A percentile compares a stretch with the other conserved stretches of the same genome.
Evolutionary conservation across 2,113 vertebrate species (phyloP).

Genomic region (Addax nasomaculatus): DNA sequence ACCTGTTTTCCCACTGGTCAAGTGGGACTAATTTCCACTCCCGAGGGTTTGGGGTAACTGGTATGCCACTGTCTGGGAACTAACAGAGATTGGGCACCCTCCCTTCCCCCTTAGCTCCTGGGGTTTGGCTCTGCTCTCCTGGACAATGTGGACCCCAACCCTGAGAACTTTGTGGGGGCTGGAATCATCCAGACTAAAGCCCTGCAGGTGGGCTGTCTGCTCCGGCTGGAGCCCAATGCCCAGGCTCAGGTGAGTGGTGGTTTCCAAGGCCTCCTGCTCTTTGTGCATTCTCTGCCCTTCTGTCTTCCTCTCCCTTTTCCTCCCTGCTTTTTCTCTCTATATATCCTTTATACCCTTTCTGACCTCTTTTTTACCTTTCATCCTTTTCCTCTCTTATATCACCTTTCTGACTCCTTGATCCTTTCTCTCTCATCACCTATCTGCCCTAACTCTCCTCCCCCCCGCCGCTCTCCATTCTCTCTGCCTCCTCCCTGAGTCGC

Average conservation of each 20-base stretch:
- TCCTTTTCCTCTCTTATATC: background rate
- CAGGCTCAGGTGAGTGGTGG: slow-evolving; percentile 89
- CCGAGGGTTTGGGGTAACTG: background rate
- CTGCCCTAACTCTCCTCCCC: background rate
- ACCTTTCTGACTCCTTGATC: background rate
- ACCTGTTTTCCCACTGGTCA: no score
- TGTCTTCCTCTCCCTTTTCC: no score
- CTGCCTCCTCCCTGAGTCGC: background rate
- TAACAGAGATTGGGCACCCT: background rate
- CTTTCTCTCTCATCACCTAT: background rate
- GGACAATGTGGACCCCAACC: slow-evolving; percentile 93
- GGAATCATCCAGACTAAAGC: slow-evolving; percentile 94
- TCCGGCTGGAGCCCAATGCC: slow-evolving; percentile 92
- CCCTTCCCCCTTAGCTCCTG: slow-evolving; percentile 80
- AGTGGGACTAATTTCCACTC: background rate
- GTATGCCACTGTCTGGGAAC: rapidly evolving
- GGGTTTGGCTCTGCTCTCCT: slow-evolving; percentile 91
- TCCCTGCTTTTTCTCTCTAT: background rate
- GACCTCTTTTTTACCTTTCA: background rate
- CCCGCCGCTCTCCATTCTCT: background rate
- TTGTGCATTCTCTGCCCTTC: background rate
- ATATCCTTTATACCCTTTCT: background rate
- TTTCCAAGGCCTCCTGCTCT: background rate
- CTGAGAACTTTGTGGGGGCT: slow-evolving; percentile 93
- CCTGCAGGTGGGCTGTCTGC: slow-evolving; percentile 92